phyloP scores from a whole-genome alignment of 2,113 vertebrate species.

The Tamias sibiricus region DNA sequence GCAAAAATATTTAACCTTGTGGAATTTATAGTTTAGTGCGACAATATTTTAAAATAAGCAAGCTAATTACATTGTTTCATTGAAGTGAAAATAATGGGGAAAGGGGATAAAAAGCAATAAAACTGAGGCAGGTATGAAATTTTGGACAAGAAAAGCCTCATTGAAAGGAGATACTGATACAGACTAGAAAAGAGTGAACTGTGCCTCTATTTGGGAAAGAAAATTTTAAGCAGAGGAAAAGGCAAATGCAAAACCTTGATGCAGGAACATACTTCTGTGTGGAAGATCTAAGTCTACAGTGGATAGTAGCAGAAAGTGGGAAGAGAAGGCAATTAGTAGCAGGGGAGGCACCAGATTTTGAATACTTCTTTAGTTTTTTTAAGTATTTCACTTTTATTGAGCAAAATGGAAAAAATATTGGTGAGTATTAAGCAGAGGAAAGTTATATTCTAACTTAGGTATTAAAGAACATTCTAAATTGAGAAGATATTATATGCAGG shows the following conservation, averaged over 20 bases:
- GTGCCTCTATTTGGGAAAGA: neutral
- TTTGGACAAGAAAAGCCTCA: neutral
- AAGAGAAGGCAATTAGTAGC: neutral
- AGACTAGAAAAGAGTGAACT: neutral
- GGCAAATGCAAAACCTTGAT: neutral
- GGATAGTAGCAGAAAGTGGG: neutral
- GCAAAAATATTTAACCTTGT: neutral
- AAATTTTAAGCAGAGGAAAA: neutral
- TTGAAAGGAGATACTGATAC: neutral
- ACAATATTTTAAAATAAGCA: neutral
- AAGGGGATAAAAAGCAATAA: neutral
- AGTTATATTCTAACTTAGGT: neutral
- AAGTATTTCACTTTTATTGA: neutral
- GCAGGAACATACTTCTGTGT: neutral
- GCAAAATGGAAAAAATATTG: neutral
- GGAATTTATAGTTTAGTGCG: neutral
- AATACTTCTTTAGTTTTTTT: neutral
- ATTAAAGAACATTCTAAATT: constrained; percentile 5
- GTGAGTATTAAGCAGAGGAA: neutral
- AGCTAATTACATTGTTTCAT: neutral
- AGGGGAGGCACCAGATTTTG: neutral
- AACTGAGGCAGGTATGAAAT: neutral
- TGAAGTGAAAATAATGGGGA: neutral
- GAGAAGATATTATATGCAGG: neutral
- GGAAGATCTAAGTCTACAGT: neutral